Conservation (phyloP, 2,113 vertebrate species). For the Vanacampus margaritifer region DNA sequence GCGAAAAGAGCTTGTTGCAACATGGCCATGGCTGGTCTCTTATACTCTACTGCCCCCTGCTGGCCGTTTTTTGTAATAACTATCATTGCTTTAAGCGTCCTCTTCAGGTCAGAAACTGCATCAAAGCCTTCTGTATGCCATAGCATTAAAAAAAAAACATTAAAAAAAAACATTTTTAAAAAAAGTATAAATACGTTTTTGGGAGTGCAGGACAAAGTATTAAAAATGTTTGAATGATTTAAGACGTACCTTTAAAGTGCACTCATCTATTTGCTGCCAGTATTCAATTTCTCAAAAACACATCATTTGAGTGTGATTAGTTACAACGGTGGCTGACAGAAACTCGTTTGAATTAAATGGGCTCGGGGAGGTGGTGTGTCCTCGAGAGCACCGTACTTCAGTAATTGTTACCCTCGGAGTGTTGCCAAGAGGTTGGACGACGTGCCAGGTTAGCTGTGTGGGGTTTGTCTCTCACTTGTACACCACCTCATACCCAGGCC, state of each 20-base stretch:
- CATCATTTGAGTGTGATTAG: background rate
- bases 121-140: too few species aligned
- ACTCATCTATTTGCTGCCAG: background rate
- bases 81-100: too few species aligned
- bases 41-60: too few species aligned
- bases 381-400: constrained; percentile 41
- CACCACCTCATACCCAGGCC: constrained; percentile 39
- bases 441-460: constrained; percentile 62
- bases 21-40: too few species aligned
- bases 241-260: background rate
- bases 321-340: constrained; percentile 14
- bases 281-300: background rate
- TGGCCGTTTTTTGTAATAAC: too few species aligned
- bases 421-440: constrained; percentile 52
- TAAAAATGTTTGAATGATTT: too few species aligned
- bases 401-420: constrained; percentile 62
- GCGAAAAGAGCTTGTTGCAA: too few species aligned
- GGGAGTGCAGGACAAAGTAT: too few species aligned
- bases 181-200: too few species aligned
- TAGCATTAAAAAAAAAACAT: too few species aligned
- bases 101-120: too few species aligned
- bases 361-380: background rate
- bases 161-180: too few species aligned
- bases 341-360: constrained; percentile 48
- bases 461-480: constrained; percentile 60